These are phyloP conservation scores for Lordiphosa fenestrarum DNA, from an alignment of 2,888 invertebrate species.

Conservation along the genomic window DNA sequence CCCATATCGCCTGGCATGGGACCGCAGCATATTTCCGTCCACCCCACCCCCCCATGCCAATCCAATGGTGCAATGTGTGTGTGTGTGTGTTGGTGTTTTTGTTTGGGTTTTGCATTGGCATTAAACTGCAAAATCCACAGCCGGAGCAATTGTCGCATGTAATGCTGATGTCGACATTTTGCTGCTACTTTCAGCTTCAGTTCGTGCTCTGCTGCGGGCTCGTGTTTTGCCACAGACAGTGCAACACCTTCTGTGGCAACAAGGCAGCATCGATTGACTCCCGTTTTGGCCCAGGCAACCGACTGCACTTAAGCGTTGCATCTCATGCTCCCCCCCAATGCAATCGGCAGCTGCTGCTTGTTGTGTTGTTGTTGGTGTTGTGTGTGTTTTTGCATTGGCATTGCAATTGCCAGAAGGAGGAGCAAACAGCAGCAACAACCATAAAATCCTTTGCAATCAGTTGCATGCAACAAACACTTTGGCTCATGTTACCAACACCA, in stretches of 20 bases:
- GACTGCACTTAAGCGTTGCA: slow-evolving; percentile 30
- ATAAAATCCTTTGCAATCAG: slow-evolving; percentile 73
- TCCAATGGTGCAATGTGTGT: slow-evolving; percentile 38
- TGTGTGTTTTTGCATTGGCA: slow-evolving; percentile 43
- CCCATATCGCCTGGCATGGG: neutral
- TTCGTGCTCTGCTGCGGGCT: slow-evolving; percentile 53
- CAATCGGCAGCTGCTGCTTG: slow-evolving; percentile 40
- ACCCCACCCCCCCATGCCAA: slow-evolving; percentile 36
- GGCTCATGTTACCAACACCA: slow-evolving; percentile 32
- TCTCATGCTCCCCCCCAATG: slow-evolving; percentile 18
- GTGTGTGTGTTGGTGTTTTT: slow-evolving; percentile 7
- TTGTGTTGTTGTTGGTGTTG: slow-evolving; percentile 14
- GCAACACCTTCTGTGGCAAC: slow-evolving; percentile 72
- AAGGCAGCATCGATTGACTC: slow-evolving; percentile 38
- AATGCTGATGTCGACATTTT: slow-evolving; percentile 73
- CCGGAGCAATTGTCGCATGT: slow-evolving; percentile 60
- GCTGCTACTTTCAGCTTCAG: slow-evolving; percentile 43
- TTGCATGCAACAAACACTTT: slow-evolving; percentile 63
- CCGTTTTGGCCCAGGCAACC: slow-evolving; percentile 1
- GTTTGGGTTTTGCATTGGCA: slow-evolving; percentile 43
- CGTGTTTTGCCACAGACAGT: slow-evolving; percentile 37
- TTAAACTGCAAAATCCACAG: slow-evolving; percentile 70
- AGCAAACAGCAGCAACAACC: slow-evolving; percentile 40
- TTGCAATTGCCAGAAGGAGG: slow-evolving; percentile 44
- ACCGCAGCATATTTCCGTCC: slow-evolving; percentile 42